Percentiles rank a stretch among this genome's conserved stretches.
These are phyloP conservation scores for Oceanodroma tethys DNA, from an alignment of 2,113 vertebrate species.

Conservation along the genomic window DNA sequence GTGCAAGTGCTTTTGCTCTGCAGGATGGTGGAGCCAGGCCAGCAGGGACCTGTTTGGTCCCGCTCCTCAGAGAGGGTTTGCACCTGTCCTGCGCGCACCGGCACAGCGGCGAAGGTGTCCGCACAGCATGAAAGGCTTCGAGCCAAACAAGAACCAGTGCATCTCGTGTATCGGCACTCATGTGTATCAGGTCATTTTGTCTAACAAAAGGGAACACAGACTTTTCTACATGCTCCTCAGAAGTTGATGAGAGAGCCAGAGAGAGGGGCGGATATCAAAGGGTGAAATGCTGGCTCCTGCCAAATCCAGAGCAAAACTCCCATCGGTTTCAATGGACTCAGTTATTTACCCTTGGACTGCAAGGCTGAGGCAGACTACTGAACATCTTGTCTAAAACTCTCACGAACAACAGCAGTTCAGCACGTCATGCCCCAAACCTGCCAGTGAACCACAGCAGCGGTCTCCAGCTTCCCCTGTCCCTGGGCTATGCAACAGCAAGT, in stretches of 20 bases:
- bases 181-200: background rate
- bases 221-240: background rate
- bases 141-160: background rate
- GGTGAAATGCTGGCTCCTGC: background rate
- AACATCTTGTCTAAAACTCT: background rate
- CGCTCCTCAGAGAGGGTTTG: background rate
- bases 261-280: background rate
- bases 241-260: background rate
- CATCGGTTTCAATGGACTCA: background rate
- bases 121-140: rapidly evolving
- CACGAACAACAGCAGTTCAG: background rate
- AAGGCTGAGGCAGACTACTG: background rate
- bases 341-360: background rate
- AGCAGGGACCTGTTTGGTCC: background rate
- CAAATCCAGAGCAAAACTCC: background rate
- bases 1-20: background rate
- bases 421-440: background rate
- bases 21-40: background rate
- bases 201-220: background rate
- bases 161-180: background rate
- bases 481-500: background rate
- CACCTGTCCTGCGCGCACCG: background rate
- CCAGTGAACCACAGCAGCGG: background rate
- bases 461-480: background rate
- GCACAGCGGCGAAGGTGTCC: background rate